Evolutionary conservation across 2,888 invertebrate species (phyloP).

Genomic region (Drosophila birchii): DNA sequence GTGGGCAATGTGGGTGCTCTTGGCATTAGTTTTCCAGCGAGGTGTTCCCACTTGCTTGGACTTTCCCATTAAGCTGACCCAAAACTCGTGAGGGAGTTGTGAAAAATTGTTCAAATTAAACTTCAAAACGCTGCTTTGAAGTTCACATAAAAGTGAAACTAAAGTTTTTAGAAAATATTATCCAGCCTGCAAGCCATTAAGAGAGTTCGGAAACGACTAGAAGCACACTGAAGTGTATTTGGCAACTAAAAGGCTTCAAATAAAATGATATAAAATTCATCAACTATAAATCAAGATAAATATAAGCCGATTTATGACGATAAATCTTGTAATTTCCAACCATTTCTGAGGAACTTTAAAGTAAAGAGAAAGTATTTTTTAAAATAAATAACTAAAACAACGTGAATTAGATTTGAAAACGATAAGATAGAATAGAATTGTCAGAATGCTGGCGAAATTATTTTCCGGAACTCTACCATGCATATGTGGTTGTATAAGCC

Average conservation of each 20-base stretch:
- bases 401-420: neutral
- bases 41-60: slow-evolving; percentile 20
- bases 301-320: neutral
- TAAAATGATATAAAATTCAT: neutral
- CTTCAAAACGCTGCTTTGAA: slow-evolving; percentile 1
- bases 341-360: neutral
- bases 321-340: neutral
- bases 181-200: too few species aligned
- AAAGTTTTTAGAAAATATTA: neutral
- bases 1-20: slow-evolving; percentile 57
- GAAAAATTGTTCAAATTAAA: neutral
- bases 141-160: neutral
- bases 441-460: slow-evolving; percentile 17
- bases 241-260: neutral
- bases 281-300: slow-evolving; percentile 1
- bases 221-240: neutral
- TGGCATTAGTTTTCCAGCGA: slow-evolving; percentile 44
- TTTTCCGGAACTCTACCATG: slow-evolving; percentile 24
- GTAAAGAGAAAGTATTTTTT: neutral
- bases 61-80: neutral
- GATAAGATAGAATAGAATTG: neutral
- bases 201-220: neutral
- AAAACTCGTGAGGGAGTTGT: slow-evolving; percentile 1
- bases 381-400: neutral
- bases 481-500: slow-evolving; percentile 30